Evolutionary conservation across 2,113 vertebrate species (phyloP).

Genomic region (Myxocyprinus asiaticus): DNA sequence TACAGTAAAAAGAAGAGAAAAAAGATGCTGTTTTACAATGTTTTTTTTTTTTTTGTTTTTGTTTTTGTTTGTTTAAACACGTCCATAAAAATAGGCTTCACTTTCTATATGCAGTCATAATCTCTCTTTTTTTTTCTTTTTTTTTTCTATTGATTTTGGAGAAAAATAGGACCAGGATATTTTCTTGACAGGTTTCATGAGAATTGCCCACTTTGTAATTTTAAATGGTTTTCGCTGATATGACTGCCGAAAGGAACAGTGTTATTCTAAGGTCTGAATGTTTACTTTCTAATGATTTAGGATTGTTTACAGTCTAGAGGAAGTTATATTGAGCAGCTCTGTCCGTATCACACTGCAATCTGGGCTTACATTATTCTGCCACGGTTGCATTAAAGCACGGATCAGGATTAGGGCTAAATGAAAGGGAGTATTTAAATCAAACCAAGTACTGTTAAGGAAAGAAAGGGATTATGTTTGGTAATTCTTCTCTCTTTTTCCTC

Average conservation of each 20-base stretch:
- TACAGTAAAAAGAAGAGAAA: no score
- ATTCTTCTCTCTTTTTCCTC: slow-evolving; percentile 56
- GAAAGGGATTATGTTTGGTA: slow-evolving; percentile 19
- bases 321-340: slow-evolving; percentile 46
- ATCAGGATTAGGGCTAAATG: slow-evolving; percentile 70
- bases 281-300: background rate
- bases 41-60: no score
- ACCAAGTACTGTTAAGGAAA: background rate
- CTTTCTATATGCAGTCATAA: no score
- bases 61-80: no score
- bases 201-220: background rate
- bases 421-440: slow-evolving; percentile 79
- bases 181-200: no score
- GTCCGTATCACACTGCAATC: slow-evolving; percentile 71
- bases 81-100: no score
- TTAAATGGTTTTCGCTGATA: background rate
- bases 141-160: no score
- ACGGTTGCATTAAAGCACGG: slow-evolving; percentile 74
- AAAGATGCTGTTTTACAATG: no score
- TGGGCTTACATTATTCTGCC: slow-evolving; percentile 77
- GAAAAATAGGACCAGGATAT: no score
- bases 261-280: slow-evolving; percentile 5
- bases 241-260: background rate
- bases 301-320: no score
- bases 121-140: no score